Evolutionary conservation across 2,888 invertebrate species (phyloP).

Genomic region (Aricia artaxerxes): DNA sequence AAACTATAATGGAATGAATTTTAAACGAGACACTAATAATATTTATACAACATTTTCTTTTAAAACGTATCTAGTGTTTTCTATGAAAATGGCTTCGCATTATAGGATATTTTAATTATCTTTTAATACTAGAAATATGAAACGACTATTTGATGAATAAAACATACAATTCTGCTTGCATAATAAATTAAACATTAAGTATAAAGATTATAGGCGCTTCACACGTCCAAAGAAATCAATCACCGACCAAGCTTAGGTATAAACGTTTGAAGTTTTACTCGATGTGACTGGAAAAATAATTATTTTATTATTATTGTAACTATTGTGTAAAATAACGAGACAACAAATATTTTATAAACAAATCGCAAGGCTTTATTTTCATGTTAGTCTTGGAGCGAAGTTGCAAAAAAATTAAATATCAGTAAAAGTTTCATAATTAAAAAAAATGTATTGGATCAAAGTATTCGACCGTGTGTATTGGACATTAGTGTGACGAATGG

Average conservation of each 20-base stretch:
- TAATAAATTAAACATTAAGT: background rate
- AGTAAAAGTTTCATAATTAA: background rate
- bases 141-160: background rate
- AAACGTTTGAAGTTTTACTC: too few species aligned
- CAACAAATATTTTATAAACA: background rate
- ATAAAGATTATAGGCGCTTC: background rate
- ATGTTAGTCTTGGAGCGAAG: too few species aligned
- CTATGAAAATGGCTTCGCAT: background rate
- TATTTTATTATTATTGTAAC: too few species aligned
- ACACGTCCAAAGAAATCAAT: background rate
- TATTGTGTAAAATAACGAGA: background rate
- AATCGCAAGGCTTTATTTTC: too few species aligned
- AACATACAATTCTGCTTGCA: too few species aligned
- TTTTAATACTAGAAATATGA: background rate
- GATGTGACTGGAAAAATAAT: too few species aligned
- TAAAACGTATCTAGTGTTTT: background rate
- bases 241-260: too few species aligned
- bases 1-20: background rate
- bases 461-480: background rate
- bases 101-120: background rate
- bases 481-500: conserved; percentile 58
- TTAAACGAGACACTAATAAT: background rate
- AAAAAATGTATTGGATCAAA: background rate
- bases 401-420: background rate
- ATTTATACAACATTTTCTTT: background rate